These are phyloP conservation scores for Megaceryle alcyon DNA, from an alignment of 2,797 vertebrate genomes.

Conservation along the genomic window DNA sequence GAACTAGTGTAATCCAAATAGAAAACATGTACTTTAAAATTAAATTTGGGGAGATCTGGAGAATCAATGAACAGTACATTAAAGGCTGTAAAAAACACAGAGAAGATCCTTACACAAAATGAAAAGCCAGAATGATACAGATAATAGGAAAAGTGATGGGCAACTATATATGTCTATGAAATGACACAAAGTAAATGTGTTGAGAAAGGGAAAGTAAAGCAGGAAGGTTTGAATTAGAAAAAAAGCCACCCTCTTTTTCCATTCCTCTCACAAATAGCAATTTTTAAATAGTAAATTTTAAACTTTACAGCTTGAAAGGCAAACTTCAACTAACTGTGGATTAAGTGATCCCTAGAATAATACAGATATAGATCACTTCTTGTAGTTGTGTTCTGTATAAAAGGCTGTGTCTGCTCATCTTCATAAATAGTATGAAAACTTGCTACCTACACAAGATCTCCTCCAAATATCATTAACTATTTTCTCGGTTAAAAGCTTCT, in stretches of 20 bases:
- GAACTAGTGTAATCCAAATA: not conserved
- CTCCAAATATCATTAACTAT: not conserved
- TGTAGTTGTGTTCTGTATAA: not conserved
- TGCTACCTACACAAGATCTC: not conserved
- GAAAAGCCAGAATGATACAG: not conserved
- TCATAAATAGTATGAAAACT: not conserved
- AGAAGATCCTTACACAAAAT: not conserved
- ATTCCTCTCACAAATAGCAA: not conserved
- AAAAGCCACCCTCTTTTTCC: not conserved
- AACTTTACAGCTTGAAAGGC: not conserved
- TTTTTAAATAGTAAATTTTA: not conserved
- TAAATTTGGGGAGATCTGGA: not conserved
- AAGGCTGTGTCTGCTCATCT: not conserved
- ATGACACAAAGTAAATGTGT: not conserved
- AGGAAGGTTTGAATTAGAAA: not conserved
- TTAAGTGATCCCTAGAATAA: not conserved
- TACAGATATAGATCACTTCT: not conserved
- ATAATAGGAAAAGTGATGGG: not conserved
- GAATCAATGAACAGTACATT: not conserved
- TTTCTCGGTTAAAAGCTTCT: not conserved
- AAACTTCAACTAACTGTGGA: not conserved
- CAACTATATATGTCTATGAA: not conserved
- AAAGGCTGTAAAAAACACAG: not conserved
- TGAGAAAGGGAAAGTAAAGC: not conserved
- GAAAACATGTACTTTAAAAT: not conserved